Conservation (phyloP, 1,140 invertebrate species). For the Theocolax elegans region DNA sequence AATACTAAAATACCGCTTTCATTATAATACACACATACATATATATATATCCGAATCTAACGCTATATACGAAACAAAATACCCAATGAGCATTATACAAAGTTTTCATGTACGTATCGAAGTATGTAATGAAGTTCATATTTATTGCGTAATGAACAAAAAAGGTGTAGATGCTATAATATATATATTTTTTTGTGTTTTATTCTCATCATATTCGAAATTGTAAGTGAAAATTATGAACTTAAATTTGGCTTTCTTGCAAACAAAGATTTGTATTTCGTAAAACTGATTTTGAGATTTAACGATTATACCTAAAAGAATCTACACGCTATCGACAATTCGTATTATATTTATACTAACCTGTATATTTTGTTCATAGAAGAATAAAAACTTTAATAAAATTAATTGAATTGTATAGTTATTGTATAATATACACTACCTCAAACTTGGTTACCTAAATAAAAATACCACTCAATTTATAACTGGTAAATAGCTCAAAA, state of each 20-base stretch:
- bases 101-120: neutral
- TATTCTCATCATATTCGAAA: no score
- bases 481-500: no score
- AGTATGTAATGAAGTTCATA: neutral
- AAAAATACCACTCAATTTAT: no score
- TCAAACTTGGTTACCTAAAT: no score
- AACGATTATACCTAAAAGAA: slow-evolving; percentile 28
- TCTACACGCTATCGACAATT: slow-evolving; percentile 21
- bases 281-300: no score
- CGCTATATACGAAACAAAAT: neutral
- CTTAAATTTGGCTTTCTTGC: no score
- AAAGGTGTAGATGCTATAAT: slow-evolving; percentile 1
- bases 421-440: no score
- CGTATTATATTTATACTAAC: slow-evolving; percentile 38
- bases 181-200: no score
- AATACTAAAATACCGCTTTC: slow-evolving; percentile 9
- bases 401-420: neutral
- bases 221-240: no score
- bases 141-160: neutral
- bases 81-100: neutral
- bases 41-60: slow-evolving; percentile 10
- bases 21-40: slow-evolving; percentile 5
- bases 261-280: no score
- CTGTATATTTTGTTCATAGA: slow-evolving; percentile 40
- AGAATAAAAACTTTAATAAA: slow-evolving; percentile 35